These are phyloP conservation scores for Vireo griseus DNA, from an alignment of 2,797 vertebrate genomes.

Conservation along the genomic window DNA sequence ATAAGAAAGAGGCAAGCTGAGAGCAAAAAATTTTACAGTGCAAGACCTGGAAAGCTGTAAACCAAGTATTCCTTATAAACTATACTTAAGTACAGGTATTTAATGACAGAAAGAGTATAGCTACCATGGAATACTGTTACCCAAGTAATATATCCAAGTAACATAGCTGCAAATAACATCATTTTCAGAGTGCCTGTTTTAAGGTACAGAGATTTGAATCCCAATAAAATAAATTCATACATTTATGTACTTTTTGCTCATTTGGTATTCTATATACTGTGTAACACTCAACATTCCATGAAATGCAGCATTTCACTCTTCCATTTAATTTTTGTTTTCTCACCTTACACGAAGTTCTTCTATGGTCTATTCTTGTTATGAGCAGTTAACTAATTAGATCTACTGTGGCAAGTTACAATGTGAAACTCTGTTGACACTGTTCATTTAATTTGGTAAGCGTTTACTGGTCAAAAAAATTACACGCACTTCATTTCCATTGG, in stretches of 20 bases:
- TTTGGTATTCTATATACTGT: not conserved
- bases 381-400: not conserved
- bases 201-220: not conserved
- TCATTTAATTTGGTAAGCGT: not conserved
- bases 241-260: not conserved
- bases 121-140: not conserved
- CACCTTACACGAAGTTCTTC: not conserved
- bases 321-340: not conserved
- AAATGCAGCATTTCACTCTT: not conserved
- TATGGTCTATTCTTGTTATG: not conserved
- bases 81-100: rapidly evolving
- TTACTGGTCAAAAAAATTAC: not conserved
- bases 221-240: not conserved
- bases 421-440: not conserved
- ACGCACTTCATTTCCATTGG: not conserved
- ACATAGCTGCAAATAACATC: not conserved
- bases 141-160: not conserved
- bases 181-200: not conserved
- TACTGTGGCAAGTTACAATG: not conserved
- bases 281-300: not conserved
- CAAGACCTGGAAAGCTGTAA: not conserved
- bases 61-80: not conserved
- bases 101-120: not conserved
- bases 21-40: rapidly evolving
- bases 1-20: not conserved